Evolutionary conservation across 2,797 vertebrate genomes (phyloP).

Genomic region (Eurystomus glaucurus): DNA sequence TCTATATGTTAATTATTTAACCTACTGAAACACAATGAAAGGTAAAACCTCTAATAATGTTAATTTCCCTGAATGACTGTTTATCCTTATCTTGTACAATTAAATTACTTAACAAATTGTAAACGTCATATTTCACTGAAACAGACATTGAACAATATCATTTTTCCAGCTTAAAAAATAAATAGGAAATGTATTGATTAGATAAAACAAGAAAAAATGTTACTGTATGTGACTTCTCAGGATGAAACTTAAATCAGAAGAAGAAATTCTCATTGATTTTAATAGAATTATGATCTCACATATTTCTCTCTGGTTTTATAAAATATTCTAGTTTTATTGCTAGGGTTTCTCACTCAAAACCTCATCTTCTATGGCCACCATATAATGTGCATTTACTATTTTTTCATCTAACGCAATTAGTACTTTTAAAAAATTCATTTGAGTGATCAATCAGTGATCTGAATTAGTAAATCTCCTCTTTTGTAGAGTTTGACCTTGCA

Average conservation of each 20-base stretch:
- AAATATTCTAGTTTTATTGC: neutral
- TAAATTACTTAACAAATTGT: neutral
- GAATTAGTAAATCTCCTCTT: neutral
- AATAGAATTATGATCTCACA: accelerated
- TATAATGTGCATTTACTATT: neutral
- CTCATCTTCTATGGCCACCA: neutral
- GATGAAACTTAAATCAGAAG: neutral
- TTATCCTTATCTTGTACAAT: neutral
- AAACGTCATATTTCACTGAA: neutral
- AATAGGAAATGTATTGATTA: neutral
- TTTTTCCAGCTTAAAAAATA: neutral
- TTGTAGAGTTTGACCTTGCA: neutral
- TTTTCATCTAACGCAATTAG: neutral
- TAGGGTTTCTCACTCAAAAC: neutral
- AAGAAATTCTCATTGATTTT: neutral
- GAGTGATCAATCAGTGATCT: neutral
- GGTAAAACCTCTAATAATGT: neutral
- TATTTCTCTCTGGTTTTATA: neutral
- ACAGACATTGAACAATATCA: neutral
- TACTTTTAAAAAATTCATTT: neutral
- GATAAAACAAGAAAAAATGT: neutral
- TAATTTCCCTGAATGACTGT: neutral
- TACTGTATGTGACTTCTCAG: neutral
- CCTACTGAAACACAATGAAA: neutral
- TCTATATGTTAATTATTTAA: neutral